Conservation (phyloP, 1,140 invertebrate genomes). For the Heliconius hewitsoni region DNA sequence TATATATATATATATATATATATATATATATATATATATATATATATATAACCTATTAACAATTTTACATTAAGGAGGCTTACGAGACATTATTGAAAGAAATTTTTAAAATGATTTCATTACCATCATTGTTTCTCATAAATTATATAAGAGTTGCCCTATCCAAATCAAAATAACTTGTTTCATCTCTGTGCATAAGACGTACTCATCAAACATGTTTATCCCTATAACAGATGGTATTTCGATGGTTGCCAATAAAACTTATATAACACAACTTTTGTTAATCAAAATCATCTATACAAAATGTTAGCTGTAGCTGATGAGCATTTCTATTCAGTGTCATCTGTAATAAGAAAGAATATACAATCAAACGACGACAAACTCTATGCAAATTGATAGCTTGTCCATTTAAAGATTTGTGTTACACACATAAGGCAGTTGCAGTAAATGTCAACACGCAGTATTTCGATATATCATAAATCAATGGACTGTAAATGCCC, state of each 20-base stretch:
- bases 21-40: too few relatives aligned
- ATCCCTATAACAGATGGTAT: constrained; percentile 21
- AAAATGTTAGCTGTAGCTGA: constrained; percentile 1
- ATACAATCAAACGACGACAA: neutral
- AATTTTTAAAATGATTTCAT: too few relatives aligned
- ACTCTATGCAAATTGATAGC: constrained; percentile 9
- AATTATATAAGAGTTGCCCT: too few relatives aligned
- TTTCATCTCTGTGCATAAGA: neutral
- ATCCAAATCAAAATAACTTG: neutral
- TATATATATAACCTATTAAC: too few relatives aligned
- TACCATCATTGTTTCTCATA: too few relatives aligned
- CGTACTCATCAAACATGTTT: neutral
- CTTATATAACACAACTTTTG: constrained; percentile 5
- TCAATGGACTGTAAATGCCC: neutral
- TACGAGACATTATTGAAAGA: too few relatives aligned
- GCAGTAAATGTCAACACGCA: constrained; percentile 10
- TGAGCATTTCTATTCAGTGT: constrained; percentile 12
- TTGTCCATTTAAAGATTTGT: constrained; percentile 6
- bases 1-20: too few relatives aligned
- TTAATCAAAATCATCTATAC: neutral
- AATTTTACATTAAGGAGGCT: too few relatives aligned
- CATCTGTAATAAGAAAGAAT: neutral
- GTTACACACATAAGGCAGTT: neutral
- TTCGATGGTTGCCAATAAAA: constrained; percentile 21
- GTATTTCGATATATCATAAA: constrained; percentile 21